phyloP scores from a whole-genome alignment of 2,113 vertebrate species.

The Heloderma charlesbogerti region DNA sequence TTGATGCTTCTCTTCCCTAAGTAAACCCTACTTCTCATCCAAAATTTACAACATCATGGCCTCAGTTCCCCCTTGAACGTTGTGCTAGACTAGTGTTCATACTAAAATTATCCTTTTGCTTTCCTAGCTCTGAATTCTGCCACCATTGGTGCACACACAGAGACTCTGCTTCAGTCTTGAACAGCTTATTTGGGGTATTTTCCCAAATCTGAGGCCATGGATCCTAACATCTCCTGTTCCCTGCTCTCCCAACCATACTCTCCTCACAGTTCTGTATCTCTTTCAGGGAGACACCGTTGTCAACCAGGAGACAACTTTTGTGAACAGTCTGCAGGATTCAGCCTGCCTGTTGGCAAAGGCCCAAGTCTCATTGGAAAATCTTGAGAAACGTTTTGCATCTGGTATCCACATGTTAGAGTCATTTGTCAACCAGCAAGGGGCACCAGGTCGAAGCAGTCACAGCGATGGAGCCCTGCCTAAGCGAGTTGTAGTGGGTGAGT shows the following conservation, averaged over 20 bases:
- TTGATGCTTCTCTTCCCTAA: neutral
- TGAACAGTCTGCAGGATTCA: conserved; percentile 22
- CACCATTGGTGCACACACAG: neutral
- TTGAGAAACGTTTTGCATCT: conserved; percentile 12
- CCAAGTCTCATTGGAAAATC: conserved; percentile 8
- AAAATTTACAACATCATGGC: neutral
- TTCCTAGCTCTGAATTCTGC: neutral
- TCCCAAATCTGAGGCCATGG: neutral
- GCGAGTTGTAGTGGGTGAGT: conserved; percentile 7
- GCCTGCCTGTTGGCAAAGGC: conserved; percentile 25
- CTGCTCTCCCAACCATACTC: neutral
- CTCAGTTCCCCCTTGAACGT: neutral
- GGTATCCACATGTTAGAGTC: conserved; percentile 33
- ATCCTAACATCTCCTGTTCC: neutral
- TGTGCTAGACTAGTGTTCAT: neutral
- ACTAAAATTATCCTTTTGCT: neutral
- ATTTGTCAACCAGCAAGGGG: neutral
- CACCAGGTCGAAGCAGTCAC: neutral
- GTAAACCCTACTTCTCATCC: neutral
- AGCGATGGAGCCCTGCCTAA: neutral
- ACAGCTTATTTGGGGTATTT: too few relatives aligned
- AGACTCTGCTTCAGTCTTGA: too few relatives aligned
- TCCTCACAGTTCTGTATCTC: neutral
- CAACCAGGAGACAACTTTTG: neutral
- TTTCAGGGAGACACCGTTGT: neutral